Evolutionary conservation across 1,140 invertebrate species (phyloP).

Genomic region (Pogonomyrmex californicus): DNA sequence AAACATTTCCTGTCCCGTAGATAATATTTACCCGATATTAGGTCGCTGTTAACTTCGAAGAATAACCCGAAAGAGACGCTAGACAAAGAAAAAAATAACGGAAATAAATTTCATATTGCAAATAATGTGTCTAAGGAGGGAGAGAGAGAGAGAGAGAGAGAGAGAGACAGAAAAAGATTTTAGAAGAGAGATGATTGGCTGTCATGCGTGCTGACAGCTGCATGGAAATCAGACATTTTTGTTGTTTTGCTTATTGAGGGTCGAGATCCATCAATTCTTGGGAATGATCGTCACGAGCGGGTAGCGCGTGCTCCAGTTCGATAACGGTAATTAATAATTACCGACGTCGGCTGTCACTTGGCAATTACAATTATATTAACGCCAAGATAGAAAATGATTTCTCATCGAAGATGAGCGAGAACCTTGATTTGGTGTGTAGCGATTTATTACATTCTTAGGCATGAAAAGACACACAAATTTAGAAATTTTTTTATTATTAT

Average conservation of each 20-base stretch:
- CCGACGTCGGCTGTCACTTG: background rate
- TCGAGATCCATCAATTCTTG: constrained; percentile 58
- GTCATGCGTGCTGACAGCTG: constrained; percentile 82
- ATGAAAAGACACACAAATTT: constrained; percentile 2
- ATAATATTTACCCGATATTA: constrained; percentile 16
- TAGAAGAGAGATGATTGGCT: constrained; percentile 70
- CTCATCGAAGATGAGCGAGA: constrained; percentile 1
- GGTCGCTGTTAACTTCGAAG: background rate
- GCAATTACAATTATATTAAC: background rate
- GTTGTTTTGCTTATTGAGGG: constrained; percentile 60
- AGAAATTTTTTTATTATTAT: constrained; percentile 7
- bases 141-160: constrained; percentile 51
- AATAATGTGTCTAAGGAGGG: background rate
- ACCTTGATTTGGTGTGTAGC: background rate
- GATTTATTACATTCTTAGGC: background rate
- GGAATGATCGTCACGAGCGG: constrained; percentile 71
- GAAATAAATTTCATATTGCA: constrained; percentile 18
- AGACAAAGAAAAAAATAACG: constrained; percentile 25
- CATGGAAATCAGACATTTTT: constrained; percentile 82
- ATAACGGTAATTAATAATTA: constrained; percentile 53
- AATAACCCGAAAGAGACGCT: background rate
- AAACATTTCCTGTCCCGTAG: background rate
- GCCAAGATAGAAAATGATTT: background rate
- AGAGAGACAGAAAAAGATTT: constrained; percentile 41
- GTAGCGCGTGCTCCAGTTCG: constrained; percentile 47